Evolutionary conservation across 1,140 invertebrate genomes (phyloP), one percentile per base, ranked within the genome.

Genomic region (Bombus huntii): DNA sequence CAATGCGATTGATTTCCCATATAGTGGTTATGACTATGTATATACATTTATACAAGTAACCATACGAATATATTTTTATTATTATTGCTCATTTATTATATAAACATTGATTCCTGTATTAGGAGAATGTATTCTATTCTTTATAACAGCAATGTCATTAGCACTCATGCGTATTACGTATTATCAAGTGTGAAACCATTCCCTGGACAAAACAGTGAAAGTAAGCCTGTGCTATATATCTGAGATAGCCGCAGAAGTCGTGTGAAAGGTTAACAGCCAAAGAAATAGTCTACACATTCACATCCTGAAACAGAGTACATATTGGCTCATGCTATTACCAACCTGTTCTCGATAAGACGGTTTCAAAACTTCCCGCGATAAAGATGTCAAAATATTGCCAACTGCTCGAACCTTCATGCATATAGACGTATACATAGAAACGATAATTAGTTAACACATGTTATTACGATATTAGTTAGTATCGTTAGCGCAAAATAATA

Each of bases 231-330:
- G 31, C 57, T 9, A 25, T 15, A 13, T 62, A 77, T 25, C 37
- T 22, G n/a, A 34, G 22, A 34, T 59, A 42, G 28, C 39, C 28
- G 57, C 9, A 62, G 28, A 78, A 78, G 75, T 65, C 57, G 28
- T 65, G 75, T n/a, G 37, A 78, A 78, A 78, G 75, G 75, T 78
- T 78, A 78, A 78, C 75, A 65, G 15, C n/a, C 22, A 78, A 78
- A 39, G 75, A 62, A 62, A 77, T 57, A n/a, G 59, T 42, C 62
- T 22, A 42, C 37, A 39, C 74, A 15, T 78, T 78, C 59, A 65
- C 37, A n/a, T 78, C 57, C 37, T 62, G 59, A 65, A 65, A 78
- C 59, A 42, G 42, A 78, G 28, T 68, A 78, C 39, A 42, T 65
- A 65, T 65, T 65, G 57, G 57, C 75, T 77, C 75, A 22, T n/a